Evolutionary conservation across 2,113 vertebrate genomes (phyloP).

Genomic region (Gallinago undulata): DNA sequence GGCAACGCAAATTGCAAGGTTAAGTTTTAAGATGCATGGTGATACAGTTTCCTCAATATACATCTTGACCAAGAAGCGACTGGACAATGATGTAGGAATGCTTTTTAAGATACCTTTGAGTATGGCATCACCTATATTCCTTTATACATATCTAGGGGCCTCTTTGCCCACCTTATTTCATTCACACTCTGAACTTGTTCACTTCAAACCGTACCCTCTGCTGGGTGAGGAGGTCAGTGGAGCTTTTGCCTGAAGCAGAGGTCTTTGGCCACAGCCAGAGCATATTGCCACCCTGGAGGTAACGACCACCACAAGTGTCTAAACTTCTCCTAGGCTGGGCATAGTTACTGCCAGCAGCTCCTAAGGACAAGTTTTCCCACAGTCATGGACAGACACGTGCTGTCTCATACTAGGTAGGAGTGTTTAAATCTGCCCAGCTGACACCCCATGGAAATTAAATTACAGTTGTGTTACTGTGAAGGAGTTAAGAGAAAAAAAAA

Average conservation of each 20-base stretch:
- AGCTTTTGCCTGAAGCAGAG: not conserved
- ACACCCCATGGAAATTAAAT: not conserved
- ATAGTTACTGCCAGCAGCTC: rapidly evolving
- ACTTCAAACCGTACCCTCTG: not conserved
- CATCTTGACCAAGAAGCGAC: not conserved
- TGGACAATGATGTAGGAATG: rapidly evolving
- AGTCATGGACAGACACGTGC: not conserved
- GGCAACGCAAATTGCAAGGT: not conserved
- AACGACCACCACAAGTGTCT: not conserved
- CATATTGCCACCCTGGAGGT: not conserved
- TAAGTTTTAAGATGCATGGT: not conserved
- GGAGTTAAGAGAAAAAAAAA: not conserved
- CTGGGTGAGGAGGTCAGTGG: too few relatives aligned
- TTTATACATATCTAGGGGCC: not conserved
- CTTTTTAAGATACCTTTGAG: not conserved
- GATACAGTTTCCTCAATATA: rapidly evolving
- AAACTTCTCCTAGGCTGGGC: not conserved
- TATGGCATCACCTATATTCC: not conserved
- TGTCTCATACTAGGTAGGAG: not conserved
- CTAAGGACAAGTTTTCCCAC: not conserved
- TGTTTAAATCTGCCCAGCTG: not conserved
- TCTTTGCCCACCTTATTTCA: not conserved
- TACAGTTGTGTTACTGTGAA: not conserved
- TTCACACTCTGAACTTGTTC: not conserved
- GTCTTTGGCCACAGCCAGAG: not conserved